Evolutionary conservation across 1,140 invertebrate species (phyloP).

Genomic region (Zaprionus kolodkinae): DNA sequence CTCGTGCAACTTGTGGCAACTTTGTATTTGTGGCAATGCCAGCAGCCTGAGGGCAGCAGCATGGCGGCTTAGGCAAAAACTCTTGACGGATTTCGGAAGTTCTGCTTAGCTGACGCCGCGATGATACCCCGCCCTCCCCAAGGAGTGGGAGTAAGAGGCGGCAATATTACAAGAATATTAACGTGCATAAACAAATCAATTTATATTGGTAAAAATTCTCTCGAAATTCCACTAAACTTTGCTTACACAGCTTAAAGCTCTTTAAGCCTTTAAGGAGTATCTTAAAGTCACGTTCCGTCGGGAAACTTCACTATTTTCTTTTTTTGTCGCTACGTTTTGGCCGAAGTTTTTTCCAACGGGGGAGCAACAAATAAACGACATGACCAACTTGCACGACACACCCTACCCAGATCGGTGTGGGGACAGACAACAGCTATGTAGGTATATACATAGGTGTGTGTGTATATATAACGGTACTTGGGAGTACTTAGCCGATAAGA

Average conservation of each 20-base stretch:
- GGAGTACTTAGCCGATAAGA: slow-evolving; percentile 61
- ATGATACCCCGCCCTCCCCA: neutral
- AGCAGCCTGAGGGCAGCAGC: neutral
- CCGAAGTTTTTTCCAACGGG: slow-evolving; percentile 35
- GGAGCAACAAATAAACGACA: slow-evolving; percentile 44
- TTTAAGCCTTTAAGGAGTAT: neutral
- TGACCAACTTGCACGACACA: slow-evolving; percentile 52
- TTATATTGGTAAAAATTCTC: neutral
- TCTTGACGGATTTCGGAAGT: neutral
- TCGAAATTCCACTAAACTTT: neutral
- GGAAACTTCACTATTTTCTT: neutral
- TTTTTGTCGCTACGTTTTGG: slow-evolving; percentile 13
- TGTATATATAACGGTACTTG: slow-evolving; percentile 13
- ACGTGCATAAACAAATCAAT: slow-evolving; percentile 1
- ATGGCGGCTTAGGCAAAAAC: neutral
- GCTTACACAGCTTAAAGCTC: neutral
- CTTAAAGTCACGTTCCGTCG: neutral
- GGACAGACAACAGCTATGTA: neutral
- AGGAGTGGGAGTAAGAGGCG: neutral
- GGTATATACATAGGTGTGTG: neutral
- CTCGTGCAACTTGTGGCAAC: slow-evolving; percentile 34
- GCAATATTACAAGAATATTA: neutral
- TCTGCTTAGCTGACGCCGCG: neutral
- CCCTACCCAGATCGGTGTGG: neutral
- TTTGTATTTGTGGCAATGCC: slow-evolving; percentile 16